Evolutionary conservation across 2,797 vertebrate genomes (phyloP), one percentile per base, ranked within the genome.

Genomic region (Syngnathus rostellatus): DNA sequence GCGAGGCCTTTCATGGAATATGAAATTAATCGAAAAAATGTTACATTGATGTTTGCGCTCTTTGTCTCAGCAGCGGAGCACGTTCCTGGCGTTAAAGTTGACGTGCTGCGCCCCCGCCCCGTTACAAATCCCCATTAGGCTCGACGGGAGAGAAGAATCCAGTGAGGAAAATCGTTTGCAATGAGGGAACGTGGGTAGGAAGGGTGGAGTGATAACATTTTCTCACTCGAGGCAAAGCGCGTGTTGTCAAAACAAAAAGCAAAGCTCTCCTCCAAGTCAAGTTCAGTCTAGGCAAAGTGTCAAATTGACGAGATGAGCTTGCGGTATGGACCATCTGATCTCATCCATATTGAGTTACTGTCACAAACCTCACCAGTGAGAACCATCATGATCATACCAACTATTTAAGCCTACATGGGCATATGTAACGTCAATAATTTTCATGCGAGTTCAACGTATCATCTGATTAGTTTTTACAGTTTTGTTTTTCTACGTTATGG

Each of bases 41-140:
- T 17, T 46, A 46, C 41, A 45, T 45, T 62, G 60, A 62, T 62
- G 60, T 62, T 46, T 23, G 21, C 6, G 12, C 12, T 25, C 60
- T 62, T 62, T 46, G 60, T 62, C 21, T 62, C 41, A 14, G 21
- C 60, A 45, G 60, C 40, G 11, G 60, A 45, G 17, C 60, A 45
- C 31, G 55, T 58, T 62, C 25, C 25, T 45, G 3, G 16, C 23
- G 62, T 45, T 46, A 14, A 62, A 62, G 60, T 62, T 62, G 60
- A 62, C 60, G 21, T 45, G 41, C 38, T 9, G 41, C 23, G 16
- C 14, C 17, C 25, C 62, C 25, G 45, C 45, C 62, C 25, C 6
- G 45, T 48, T 63, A 48, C 62, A 48, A 63, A 63, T 50, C 62
- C 62, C 45, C 16, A 45, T 63, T 45, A 63, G 25, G 62, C 43